Percentiles rank a stretch among this genome's conserved stretches.
Evolutionary conservation across 2,113 vertebrate species (phyloP).

Genomic region (Coryphaenoides rupestris): DNA sequence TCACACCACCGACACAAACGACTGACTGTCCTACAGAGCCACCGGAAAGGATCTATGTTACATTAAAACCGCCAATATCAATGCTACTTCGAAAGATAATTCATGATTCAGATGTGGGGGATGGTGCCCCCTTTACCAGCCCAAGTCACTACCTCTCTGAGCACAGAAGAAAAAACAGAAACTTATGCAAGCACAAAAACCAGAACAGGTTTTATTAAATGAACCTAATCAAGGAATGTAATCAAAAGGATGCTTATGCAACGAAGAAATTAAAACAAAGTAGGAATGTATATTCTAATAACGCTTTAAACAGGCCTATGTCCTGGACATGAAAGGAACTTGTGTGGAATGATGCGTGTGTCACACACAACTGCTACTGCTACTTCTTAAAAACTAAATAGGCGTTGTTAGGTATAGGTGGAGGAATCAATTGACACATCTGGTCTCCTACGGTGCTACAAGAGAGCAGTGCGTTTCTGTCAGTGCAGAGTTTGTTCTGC

Average conservation of each 20-base stretch:
- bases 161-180: constrained; percentile 22
- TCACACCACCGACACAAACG: background rate
- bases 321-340: background rate
- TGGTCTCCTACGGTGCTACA: constrained; percentile 15
- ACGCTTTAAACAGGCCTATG: background rate
- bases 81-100: too few relatives aligned
- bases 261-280: constrained; percentile 25
- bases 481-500: constrained; percentile 11
- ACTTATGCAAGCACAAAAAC: constrained; percentile 44
- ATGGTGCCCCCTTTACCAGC: background rate
- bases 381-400: constrained; percentile 4
- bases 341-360: too few relatives aligned
- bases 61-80: constrained; percentile 19
- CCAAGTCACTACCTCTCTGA: constrained; percentile 10
- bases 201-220: constrained; percentile 54
- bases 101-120: constrained; percentile 1
- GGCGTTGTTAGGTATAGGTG: constrained; percentile 5
- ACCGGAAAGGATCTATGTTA: background rate
- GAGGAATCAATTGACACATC: constrained; percentile 1
- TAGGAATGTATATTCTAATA: background rate
- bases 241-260: constrained; percentile 18
- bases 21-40: background rate
- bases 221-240: constrained; percentile 56
- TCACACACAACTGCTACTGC: too few relatives aligned
- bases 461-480: constrained; percentile 25